Base-by-base conservation (phyloP, 2,888 invertebrate genomes). In the Tenthredo livida region DNA sequence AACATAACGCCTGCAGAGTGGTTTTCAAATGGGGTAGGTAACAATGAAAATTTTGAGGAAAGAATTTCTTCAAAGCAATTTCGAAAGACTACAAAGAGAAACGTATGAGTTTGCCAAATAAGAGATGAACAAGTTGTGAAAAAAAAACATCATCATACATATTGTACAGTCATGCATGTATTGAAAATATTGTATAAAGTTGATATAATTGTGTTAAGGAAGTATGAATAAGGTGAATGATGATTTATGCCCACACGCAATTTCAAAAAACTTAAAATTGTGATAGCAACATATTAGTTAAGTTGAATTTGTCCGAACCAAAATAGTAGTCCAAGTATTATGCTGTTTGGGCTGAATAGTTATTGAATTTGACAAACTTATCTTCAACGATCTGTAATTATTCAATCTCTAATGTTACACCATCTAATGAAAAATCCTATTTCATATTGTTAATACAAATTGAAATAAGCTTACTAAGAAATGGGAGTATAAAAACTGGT, bases 291-390 rank as follows among this genome's bases (percentile, higher is more conserved):
- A n/a, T 29, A 70, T 70, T 70, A 61, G 61, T 61, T 61, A 61
- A 3, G 25, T 61, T 25, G 12, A 12, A 21, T 61, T 61, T 29
- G 21, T 29, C 12, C 25, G 25, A 61, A 61, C 61, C 25, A 61
- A n/a, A 50, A 50, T 17, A 50, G 17, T 50, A n/a, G 50, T n/a
- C 50, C 50, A n/a, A 50, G n/a, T 50, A 50, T n/a, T 50, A n/a
- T 50, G 1, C 50, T 50, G n/a, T 54, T 54, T n/a, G 6, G 7
- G n/a, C 54, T 54, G 12, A 12, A 61, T 61, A 61, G 21, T 10
- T 61, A 10, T 61, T 61, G 25, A 61, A 61, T 61, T 25, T 61
- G 17, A 70, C n/a, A 70, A 70, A 70, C 70, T 37, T 70, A 70
- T 70, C 37, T 70, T 37, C 5, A 61, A 29, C 10, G 21, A 61